phyloP scores from a whole-genome alignment of 2,113 vertebrate genomes.

The Zosterops japonicus region DNA sequence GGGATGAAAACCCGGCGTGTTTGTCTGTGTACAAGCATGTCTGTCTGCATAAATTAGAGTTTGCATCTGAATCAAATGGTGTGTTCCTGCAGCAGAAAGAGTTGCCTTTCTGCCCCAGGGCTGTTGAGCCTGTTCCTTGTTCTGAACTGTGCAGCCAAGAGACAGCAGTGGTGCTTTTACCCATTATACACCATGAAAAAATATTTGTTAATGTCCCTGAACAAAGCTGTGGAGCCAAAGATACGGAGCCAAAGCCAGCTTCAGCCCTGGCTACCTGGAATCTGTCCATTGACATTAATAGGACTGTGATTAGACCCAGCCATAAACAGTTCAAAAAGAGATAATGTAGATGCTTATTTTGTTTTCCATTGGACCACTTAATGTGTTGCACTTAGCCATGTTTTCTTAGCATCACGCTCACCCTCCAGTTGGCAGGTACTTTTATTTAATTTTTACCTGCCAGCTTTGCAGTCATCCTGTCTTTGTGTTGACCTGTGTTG shows the following conservation, averaged over 20 bases:
- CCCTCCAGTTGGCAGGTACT: neutral
- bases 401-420: neutral
- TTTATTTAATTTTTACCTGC: constrained; percentile 36
- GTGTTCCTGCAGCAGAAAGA: constrained; percentile 33
- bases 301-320: neutral
- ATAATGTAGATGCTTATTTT: constrained; percentile 7
- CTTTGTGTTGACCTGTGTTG: neutral
- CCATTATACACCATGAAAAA: neutral
- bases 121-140: neutral
- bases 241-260: neutral
- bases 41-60: constrained; percentile 35
- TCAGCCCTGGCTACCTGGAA: neutral
- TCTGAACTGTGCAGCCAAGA: neutral
- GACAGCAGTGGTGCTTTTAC: neutral
- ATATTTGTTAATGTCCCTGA: neutral
- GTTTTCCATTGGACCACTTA: neutral
- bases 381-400: neutral
- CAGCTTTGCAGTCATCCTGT: neutral
- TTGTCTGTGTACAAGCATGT: constrained; percentile 39
- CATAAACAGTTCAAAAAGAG: constrained; percentile 3
- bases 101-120: constrained; percentile 9
- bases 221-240: neutral
- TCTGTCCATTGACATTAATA: constrained; percentile 17
- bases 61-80: constrained; percentile 1
- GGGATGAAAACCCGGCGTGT: neutral